Evolutionary conservation across 2,888 invertebrate species (phyloP), one percentile per base, ranked within the genome.

Genomic region (Lepidonotus clava): DNA sequence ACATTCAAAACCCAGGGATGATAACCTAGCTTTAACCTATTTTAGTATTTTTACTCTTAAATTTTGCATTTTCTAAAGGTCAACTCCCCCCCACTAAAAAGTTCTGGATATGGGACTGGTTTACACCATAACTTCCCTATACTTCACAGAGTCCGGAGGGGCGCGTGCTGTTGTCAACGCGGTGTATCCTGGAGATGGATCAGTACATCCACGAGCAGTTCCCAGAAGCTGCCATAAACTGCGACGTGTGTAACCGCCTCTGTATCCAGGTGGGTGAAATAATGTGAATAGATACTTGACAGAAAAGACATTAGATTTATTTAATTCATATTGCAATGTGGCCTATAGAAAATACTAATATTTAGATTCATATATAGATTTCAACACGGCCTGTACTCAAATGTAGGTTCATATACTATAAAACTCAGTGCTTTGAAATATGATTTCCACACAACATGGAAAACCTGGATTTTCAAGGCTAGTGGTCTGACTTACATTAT

Each of bases 191-290:
- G 40, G 86, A 86, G 21, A 36, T 86, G 80, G 86, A 83, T 41
- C 86, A 83, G 61, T 86, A 86, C 66, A 86, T 86, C 83, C 86
- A 86, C 18, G 21, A 80, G 28, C 86, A 86, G 66, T 86, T 67
- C 34, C 86, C 80, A 11, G 71, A 86, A 1, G 40, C 71, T 21
- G 86, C 66, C 0, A 32, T 66, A 11, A 38, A 83, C 53, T 86
- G 86, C n/a, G 83, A 83, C 66, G 34, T 86, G 28, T 86, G 86
- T 46, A 80, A 86, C 36, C 36, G 66, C 0, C 83, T 86, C 32
- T 86, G 86, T 32, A 14, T 86, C 2, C 38, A 83, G 86, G 86
- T 86, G 28, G 8, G 85, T 21, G n/a, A 11, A 56, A 21, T 4
- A 4, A n/a, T 56, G 8, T 56, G 5, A 21, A 4, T n/a, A n/a